phyloP scores from a whole-genome alignment of 2,113 vertebrate species.

The Salvelinus sp. region DNA sequence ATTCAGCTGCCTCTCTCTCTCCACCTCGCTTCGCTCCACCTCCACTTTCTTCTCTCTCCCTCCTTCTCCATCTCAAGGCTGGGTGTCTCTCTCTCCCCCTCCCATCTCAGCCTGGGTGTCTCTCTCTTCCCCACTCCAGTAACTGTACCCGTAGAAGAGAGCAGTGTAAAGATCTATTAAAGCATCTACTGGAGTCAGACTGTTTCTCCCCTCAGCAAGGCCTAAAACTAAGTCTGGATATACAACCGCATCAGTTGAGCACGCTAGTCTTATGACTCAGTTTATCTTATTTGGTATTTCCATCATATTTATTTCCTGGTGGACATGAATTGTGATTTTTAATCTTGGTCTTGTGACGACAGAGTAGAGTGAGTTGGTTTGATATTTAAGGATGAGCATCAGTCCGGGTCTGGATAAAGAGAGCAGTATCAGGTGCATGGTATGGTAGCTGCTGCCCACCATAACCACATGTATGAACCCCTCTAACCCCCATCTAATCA shows the following conservation, averaged over 20 bases:
- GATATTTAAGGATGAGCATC: neutral
- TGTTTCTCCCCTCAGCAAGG: too few species aligned
- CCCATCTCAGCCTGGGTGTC: neutral
- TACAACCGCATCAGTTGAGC: too few species aligned
- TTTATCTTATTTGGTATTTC: too few species aligned
- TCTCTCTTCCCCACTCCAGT: neutral
- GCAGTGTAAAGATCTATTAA: too few species aligned
- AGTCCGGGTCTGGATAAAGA: neutral
- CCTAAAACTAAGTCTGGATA: too few species aligned
- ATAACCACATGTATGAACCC: neutral
- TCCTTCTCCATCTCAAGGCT: neutral
- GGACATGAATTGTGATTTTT: too few species aligned
- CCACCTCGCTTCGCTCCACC: neutral
- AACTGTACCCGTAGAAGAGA: neutral
- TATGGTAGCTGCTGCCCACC: neutral
- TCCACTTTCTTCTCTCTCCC: neutral
- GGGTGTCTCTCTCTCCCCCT: neutral
- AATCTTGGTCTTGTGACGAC: too few species aligned
- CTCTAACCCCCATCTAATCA: neutral
- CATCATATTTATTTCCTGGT: too few species aligned
- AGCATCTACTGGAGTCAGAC: too few species aligned
- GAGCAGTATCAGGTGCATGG: slow-evolving; percentile 8
- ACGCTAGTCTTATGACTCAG: too few species aligned
- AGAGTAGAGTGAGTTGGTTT: too few species aligned
- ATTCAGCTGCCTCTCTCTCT: slow-evolving; percentile 24